Evolutionary conservation across 2,113 vertebrate species (phyloP), one percentile per base, ranked within the genome.

Genomic region (Sebastes schlegelii): DNA sequence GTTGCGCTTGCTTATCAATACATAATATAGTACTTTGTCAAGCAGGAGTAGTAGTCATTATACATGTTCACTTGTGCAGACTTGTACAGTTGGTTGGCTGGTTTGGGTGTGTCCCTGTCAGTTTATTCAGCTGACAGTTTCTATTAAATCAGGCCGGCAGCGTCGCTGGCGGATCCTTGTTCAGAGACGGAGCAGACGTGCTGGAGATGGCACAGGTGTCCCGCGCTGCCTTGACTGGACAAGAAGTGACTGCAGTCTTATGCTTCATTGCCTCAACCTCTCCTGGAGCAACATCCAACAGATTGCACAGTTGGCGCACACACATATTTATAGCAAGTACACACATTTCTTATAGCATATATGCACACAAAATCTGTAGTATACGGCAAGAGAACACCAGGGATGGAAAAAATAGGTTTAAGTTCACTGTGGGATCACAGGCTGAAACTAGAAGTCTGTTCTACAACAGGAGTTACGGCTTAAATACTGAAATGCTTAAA

Each of bases 241-340:
- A 68, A 68, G 86, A 90, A 91, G 85, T 92, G 90, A 93, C 90
- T 85, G 75, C 67, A 77, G 75, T 89, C 88, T 89, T 82, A 87
- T 87, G 92, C 93, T 90, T 78, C 61, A 6, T 49, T 91, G 85
- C 84, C 57, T 80, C 45, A 40, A 71, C 82, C 68, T 83, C 70
- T 89, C 89, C 82, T 83, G 49, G 66, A 84, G 92, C 86, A 80
- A 81, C 80, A 75, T 86, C 82, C 34, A 79, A 83, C 88, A 91
- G 76, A 89, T 88, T 89, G 89, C 77, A 77, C 65, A 84, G 66
- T 65, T 48, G 34, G 72, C 4, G 4, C n/a, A 46, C 64, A 63
- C 46, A 42, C 64, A 26, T 34, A 34, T 23, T 7, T 45, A 49
- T 1, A 60, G 51, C 55, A 84, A 49, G 54, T 26, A n/a, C 63